Conservation (phyloP, 2,797 vertebrate species). For the Pseudochromis fuscus region DNA sequence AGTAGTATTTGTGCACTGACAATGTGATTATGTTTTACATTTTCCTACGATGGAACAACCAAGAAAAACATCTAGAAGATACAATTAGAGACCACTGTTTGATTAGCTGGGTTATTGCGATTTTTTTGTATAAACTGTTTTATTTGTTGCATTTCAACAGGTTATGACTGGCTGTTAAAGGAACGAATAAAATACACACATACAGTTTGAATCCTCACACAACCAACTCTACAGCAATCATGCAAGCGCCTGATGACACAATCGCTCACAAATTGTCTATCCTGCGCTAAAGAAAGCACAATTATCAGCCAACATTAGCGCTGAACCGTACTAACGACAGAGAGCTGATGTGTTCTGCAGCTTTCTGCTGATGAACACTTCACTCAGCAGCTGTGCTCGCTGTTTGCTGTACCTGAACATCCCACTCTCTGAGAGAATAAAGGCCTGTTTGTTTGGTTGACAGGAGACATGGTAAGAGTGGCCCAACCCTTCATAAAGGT, state of each 20-base stretch:
- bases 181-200: too few relatives aligned
- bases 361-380: slow-evolving; percentile 1
- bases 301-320: background rate
- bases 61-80: too few relatives aligned
- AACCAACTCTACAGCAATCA: background rate
- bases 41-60: too few relatives aligned
- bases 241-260: background rate
- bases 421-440: slow-evolving; percentile 48
- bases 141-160: too few relatives aligned
- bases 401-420: slow-evolving; percentile 14
- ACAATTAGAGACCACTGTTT: too few relatives aligned
- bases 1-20: too few relatives aligned
- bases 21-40: too few relatives aligned
- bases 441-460: slow-evolving; percentile 63
- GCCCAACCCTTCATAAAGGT: slow-evolving; percentile 55
- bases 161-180: too few relatives aligned
- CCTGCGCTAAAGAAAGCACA: too few relatives aligned
- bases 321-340: background rate
- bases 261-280: background rate
- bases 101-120: too few relatives aligned
- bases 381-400: background rate
- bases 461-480: slow-evolving; percentile 31
- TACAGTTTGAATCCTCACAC: background rate
- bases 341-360: background rate
- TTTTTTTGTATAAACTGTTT: too few relatives aligned